Evolutionary conservation across 2,113 vertebrate genomes (phyloP).

Genomic region (Esox niger): DNA sequence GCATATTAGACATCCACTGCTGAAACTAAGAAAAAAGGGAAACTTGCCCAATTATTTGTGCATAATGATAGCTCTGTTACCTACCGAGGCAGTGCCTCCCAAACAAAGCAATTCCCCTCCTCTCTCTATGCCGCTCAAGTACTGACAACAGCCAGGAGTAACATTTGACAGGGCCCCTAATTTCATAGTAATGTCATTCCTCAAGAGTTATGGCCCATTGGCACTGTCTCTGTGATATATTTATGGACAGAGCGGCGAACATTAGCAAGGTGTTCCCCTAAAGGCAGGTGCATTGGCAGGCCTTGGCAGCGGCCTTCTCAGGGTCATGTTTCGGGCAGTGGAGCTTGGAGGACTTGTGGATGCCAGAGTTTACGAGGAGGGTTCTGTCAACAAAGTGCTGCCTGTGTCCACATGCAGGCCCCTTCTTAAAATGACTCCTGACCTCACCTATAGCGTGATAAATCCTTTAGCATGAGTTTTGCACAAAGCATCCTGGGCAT

Average conservation of each 20-base stretch:
- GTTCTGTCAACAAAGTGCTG: constrained; percentile 29
- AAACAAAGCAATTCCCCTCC: constrained; percentile 59
- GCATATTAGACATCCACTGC: constrained; percentile 57
- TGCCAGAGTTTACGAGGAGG: constrained; percentile 54
- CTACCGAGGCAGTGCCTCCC: constrained; percentile 43
- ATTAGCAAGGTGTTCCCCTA: constrained; percentile 40
- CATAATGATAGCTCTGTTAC: constrained; percentile 73
- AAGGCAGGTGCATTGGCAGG: constrained; percentile 32
- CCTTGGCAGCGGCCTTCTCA: constrained; percentile 20
- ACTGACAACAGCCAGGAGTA: constrained; percentile 58
- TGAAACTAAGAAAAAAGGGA: constrained; percentile 41
- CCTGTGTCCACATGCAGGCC: constrained; percentile 59
- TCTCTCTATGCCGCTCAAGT: constrained; percentile 63
- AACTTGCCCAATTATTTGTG: constrained; percentile 67
- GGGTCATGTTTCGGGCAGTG: constrained; percentile 42
- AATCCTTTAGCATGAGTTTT: constrained; percentile 62
- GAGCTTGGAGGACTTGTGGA: constrained; percentile 25
- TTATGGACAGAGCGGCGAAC: constrained; percentile 45
- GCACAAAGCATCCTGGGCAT: constrained; percentile 59
- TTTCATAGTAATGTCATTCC: constrained; percentile 54
- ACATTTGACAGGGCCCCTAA: constrained; percentile 59
- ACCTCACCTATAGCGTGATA: constrained; percentile 60
- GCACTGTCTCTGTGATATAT: constrained; percentile 37
- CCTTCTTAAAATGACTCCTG: constrained; percentile 67
- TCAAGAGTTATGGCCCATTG: constrained; percentile 62